Base-by-base conservation (phyloP, 2,888 invertebrate species). In the Thalpophila matura region DNA sequence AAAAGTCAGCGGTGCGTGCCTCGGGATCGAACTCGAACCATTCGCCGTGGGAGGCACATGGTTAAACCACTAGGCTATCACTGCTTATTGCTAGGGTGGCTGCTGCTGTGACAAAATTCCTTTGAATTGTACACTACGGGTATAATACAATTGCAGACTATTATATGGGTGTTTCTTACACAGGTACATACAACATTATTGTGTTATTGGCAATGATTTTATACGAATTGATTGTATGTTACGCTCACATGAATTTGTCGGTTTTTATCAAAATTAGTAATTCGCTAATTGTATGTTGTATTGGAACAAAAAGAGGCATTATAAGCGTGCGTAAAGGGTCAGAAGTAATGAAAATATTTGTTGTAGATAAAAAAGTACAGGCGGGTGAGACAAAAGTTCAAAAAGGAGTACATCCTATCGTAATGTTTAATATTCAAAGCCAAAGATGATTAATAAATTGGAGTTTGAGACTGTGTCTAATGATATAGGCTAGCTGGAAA, bases 141-240 rank as follows among this genome's bases (percentile, higher is more conserved):
- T 60, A 64, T 29, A 22, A n/a, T 37, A 73, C 63, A 73, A 67
- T 79, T 64, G 62, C 20, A 22, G 35, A 62, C 47, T 62, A 67
- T 72, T 69, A 70, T 59, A 51, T 55, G 20, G 45, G 29, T 54
- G 49, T 66, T 77, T 76, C 51, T 76, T 77, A n/a, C 46, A 24
- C 4, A 40, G 18, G 54, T 71, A 66, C 62, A 29, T 54, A 49
- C 27, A 57, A 50, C 61, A 66, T 59, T 62, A 70, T 77, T 77
- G 79, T 74, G 63, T 59, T 77, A 78, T 76, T 74, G 65, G 74
- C 78, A 67, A 63, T 77, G 70, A 74, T 78, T 77, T 78, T 74
- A 70, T 47, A 37, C 37, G 56, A 55, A 64, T 63, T 64, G 77
- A 73, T 77, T 77, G 68, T 73, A 73, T 16, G 64, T 59, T 72